These are phyloP conservation scores for Typhlichthys eigenmanni DNA, from an alignment of 2,797 vertebrate species.

Conservation along the genomic window DNA sequence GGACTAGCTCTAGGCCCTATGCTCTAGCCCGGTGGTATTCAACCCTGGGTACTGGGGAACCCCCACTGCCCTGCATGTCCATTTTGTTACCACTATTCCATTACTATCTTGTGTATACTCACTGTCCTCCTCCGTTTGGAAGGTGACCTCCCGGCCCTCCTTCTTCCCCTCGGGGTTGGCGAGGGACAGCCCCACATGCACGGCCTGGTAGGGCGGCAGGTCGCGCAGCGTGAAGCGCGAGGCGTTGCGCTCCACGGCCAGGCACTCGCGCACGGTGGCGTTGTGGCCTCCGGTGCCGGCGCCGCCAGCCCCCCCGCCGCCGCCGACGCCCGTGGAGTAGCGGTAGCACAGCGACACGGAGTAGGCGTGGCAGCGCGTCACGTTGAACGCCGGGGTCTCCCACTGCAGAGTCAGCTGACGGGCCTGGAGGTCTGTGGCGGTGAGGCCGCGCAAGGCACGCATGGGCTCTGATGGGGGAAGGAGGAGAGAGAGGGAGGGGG, in stretches of 20 bases:
- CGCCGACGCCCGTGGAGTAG: slow-evolving; percentile 81
- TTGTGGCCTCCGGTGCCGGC: slow-evolving; percentile 84
- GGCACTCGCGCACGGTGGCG: slow-evolving; percentile 89
- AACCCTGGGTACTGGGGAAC: too few species aligned
- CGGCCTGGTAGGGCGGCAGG: slow-evolving; percentile 87
- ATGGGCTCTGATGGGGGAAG: slow-evolving; percentile 84
- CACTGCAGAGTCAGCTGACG: slow-evolving; percentile 93
- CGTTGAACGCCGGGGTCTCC: slow-evolving; percentile 94
- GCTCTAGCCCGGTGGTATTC: too few species aligned
- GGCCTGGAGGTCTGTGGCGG: slow-evolving; percentile 88
- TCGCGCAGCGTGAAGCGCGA: slow-evolving; percentile 89
- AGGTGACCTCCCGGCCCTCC: slow-evolving; percentile 91
- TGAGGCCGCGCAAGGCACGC: slow-evolving; percentile 88
- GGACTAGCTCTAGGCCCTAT: too few species aligned
- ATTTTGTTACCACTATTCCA: too few species aligned
- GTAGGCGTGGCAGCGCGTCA: slow-evolving; percentile 97
- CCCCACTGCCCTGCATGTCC: too few species aligned
- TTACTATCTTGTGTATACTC: slow-evolving; percentile 63
- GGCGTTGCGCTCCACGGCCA: slow-evolving; percentile 84
- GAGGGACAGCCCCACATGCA: slow-evolving; percentile 89
- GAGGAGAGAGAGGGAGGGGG: neutral
- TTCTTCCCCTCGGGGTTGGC: slow-evolving; percentile 94
- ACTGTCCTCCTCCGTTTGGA: slow-evolving; percentile 98
- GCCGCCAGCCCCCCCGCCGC: slow-evolving; percentile 71
- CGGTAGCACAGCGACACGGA: slow-evolving; percentile 91